Percentiles rank a stretch among this genome's conserved stretches.
Evolutionary conservation across 2,113 vertebrate species (phyloP).

Genomic region (Tachycineta bicolor): DNA sequence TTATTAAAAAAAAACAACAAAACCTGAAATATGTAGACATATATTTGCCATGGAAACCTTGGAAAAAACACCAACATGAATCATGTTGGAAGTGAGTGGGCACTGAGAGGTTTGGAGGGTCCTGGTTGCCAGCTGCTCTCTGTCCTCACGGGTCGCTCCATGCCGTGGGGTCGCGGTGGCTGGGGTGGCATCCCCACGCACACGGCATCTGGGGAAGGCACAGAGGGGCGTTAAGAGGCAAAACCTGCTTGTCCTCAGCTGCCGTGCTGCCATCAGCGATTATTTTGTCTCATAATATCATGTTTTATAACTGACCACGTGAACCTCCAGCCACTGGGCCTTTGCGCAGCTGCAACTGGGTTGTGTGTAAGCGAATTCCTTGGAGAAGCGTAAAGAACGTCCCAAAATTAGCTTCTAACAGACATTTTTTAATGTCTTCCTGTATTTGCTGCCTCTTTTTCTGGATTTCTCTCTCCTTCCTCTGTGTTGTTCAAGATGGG

Average conservation of each 20-base stretch:
- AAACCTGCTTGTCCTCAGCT: neutral
- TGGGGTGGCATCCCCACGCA: neutral
- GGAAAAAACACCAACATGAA: constrained; percentile 48
- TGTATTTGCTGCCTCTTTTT: neutral
- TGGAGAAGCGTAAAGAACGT: neutral
- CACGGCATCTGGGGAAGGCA: neutral
- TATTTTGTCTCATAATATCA: neutral
- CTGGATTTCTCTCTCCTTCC: neutral
- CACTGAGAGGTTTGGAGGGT: neutral
- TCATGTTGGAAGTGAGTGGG: constrained; percentile 50
- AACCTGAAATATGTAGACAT: neutral
- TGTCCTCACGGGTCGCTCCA: rapidly evolving
- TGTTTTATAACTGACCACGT: neutral
- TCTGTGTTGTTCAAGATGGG: neutral
- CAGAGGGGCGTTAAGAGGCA: neutral
- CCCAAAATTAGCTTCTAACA: neutral
- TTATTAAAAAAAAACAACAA: neutral
- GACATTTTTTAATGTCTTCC: neutral
- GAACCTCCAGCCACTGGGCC: neutral
- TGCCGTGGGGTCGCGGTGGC: rapidly evolving
- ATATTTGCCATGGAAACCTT: constrained; percentile 36
- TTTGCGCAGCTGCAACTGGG: neutral
- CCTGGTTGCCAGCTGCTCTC: neutral
- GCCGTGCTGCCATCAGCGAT: constrained; percentile 4
- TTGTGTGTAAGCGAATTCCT: neutral